Base-by-base conservation (phyloP, 2,888 invertebrate genomes). In the Lissocephala sabroskyi region DNA sequence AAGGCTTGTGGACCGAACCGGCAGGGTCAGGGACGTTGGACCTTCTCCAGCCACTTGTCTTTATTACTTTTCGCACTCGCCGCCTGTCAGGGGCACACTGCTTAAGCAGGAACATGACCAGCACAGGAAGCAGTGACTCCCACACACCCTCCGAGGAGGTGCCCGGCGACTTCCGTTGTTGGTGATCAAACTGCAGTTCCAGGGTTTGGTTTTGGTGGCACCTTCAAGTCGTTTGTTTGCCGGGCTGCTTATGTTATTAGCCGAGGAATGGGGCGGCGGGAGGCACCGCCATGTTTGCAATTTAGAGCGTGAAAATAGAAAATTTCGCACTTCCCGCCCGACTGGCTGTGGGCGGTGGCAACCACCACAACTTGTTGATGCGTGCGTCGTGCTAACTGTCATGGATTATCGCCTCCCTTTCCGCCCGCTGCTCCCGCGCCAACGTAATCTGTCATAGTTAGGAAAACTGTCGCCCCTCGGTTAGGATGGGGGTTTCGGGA, bases 201-300 rank as follows among this genome's bases (percentile, higher is more conserved):
- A n/a, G n/a, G n/a, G n/a, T n/a, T n/a, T n/a, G n/a, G n/a, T n/a
- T n/a, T n/a, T n/a, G n/a, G 26, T 9, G n/a, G 42, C 48, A 40
- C 41, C 53, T 53, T 49, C 49, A 7, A 30, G 32, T 43, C 46
- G 52, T 56, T 64, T 68, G 66, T 63, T 68, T 68, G 64, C 71
- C 57, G 39, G 47, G 63, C 56, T 57, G 68, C 75, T 70, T 71
- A 74, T 66, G 75, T 74, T 70, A 70, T 70, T 74, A 70, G 68
- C 68, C 67, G 64, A 62, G n/a, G n/a, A n/a, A n/a, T n/a, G n/a
- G n/a, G n/a, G n/a, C n/a, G n/a, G n/a, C n/a, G n/a, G n/a, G n/a
- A n/a, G n/a, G n/a, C n/a, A n/a, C n/a, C 50, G 64, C 59, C 51
- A 70, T 74, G 75, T 73, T 65, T 68, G 52, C 52, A 46, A 45